Evolutionary conservation across 2,888 invertebrate species (phyloP).

Genomic region (Matsumyia berberina): DNA sequence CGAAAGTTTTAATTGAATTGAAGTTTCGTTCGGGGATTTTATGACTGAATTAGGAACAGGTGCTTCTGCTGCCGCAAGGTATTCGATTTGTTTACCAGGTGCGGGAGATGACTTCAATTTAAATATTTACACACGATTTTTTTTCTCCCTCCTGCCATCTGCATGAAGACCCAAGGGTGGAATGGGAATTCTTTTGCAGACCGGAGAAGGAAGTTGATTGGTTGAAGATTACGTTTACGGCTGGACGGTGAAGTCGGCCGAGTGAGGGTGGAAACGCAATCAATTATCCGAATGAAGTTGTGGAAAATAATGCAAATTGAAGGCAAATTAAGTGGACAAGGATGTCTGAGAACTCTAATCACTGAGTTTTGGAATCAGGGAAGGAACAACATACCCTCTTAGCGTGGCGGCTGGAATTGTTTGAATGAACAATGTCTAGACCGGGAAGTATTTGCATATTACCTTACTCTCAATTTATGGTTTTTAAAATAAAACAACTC

Average conservation of each 20-base stretch:
- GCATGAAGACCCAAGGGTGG: background rate
- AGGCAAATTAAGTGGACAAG: background rate
- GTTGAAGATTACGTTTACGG: constrained; percentile 37
- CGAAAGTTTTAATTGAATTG: constrained; percentile 76
- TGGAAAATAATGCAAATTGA: constrained; percentile 12
- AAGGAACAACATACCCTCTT: no score
- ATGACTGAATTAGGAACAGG: constrained; percentile 73
- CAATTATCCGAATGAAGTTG: constrained; percentile 21
- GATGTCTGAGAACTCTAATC: background rate
- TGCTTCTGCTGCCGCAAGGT: constrained; percentile 53
- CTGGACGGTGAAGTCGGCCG: background rate
- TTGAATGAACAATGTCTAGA: no score
- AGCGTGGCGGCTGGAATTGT: no score
- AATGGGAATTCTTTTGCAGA: background rate
- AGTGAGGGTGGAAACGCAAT: constrained; percentile 12
- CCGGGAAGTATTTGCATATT: no score
- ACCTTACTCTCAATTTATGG: no score
- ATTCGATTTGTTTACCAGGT: constrained; percentile 73
- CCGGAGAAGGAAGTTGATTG: constrained; percentile 32
- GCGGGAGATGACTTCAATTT: constrained; percentile 70
- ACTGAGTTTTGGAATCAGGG: no score
- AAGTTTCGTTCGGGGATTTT: constrained; percentile 72
- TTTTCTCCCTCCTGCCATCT: background rate
- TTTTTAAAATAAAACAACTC: no score
- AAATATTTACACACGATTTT: constrained; percentile 63